Evolutionary conservation across 2,888 invertebrate genomes (phyloP).

Genomic region (Barypeithes pellucidus): DNA sequence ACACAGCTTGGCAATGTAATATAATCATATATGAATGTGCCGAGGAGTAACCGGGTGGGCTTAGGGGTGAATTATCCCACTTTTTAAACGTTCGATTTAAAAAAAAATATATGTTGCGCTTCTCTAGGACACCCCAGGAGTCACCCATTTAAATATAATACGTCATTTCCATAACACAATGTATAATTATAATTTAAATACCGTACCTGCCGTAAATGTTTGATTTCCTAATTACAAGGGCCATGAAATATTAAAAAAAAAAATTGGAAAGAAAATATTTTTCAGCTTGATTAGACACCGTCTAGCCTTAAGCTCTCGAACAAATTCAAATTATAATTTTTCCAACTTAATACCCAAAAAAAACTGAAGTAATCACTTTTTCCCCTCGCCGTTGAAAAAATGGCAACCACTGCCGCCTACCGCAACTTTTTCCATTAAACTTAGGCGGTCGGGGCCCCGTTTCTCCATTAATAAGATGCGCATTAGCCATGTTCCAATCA

Average conservation of each 20-base stretch:
- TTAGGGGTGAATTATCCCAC: too few species aligned
- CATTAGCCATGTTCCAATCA: constrained; percentile 67
- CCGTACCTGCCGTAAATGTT: too few species aligned
- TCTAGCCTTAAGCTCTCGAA: constrained; percentile 7
- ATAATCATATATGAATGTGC: too few species aligned
- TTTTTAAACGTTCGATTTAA: too few species aligned
- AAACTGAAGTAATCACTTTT: constrained; percentile 18
- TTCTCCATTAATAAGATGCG: constrained; percentile 64
- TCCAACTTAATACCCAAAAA: constrained; percentile 15
- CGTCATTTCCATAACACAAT: too few species aligned
- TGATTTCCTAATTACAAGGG: too few species aligned
- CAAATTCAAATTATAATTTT: constrained; percentile 22
- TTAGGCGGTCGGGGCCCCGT: constrained; percentile 41
- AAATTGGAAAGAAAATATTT: not conserved
- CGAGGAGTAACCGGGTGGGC: too few species aligned
- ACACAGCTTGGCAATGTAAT: too few species aligned
- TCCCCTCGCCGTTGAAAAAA: constrained; percentile 18
- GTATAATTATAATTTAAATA: too few species aligned
- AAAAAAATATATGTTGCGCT: too few species aligned
- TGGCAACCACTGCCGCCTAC: constrained; percentile 38
- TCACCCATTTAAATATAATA: too few species aligned
- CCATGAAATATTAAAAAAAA: not conserved
- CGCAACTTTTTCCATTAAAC: constrained; percentile 53
- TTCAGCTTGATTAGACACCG: not conserved
- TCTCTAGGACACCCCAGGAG: too few species aligned